Base-by-base conservation (phyloP, 2,888 invertebrate species). In the Venustoraphidia nigricollis region DNA sequence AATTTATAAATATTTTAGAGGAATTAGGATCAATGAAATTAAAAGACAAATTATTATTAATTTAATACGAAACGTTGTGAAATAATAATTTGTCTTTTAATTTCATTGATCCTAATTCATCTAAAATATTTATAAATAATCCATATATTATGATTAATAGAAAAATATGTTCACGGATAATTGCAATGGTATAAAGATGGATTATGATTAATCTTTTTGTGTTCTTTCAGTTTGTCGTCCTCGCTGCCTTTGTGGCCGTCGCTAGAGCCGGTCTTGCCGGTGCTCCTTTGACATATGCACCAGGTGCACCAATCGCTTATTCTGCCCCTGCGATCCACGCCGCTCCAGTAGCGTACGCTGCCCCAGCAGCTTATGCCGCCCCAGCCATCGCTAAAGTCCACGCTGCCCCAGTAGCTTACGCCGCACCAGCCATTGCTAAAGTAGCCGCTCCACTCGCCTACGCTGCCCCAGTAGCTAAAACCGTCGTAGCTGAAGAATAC, bases 371-470 rank as follows among this genome's bases (percentile, higher is more conserved):
- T 9, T 42, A 42, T 11, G 42, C 42, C n/a, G 42, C 42, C n/a
- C 52, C 51, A 44, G 45, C 53, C 1, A 13, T 49, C 10, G 52
- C 53, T 41, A 47, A 50, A 45, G 46, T 50, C 11, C 49, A 46
- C 34, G 49, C 49, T 58, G 60, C 60, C 2, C 62, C 60, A 34
- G 65, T 59, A 14, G 58, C 60, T 1, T 56, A 58, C 17, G 61
- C 63, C 2, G 57, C 61, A 34, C 58, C 60, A 13, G 51, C 53
- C 34, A 42, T 53, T 11, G 52, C 52, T 36, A 44, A 52, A 14
- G 48, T 51, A 9, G 54, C 53, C 43, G 49, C 54, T n/a, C 51
- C 50, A 36, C 48, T 53, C 70, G 64, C 70, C 1, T 49, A 55
- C 50, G 60, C 63, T 53, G 50, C 53, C 38, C 51, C 54, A 36